A percentile compares a stretch with the other conserved stretches of the same genome.
These are phyloP conservation scores for Ostrea edulis DNA, from an alignment of 1,140 invertebrate species.

Conservation along the genomic window DNA sequence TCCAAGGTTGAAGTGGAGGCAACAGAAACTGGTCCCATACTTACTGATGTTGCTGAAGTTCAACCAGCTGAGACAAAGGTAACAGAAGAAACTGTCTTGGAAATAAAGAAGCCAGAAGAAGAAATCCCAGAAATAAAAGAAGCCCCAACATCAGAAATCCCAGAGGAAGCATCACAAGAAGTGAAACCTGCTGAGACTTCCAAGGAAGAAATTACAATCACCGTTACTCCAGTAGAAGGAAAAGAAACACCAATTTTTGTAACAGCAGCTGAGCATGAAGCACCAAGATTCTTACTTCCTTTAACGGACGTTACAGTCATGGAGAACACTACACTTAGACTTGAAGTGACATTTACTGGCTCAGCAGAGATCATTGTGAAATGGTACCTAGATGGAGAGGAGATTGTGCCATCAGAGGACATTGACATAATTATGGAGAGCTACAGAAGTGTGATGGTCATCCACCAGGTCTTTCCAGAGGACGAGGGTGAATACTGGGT, in stretches of 20 bases:
- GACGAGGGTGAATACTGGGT: conserved; percentile 78
- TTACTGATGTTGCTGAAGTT: conserved; percentile 50
- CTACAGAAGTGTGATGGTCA: conserved; percentile 68
- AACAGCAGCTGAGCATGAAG: conserved; percentile 61
- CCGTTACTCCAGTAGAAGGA: conserved; percentile 55
- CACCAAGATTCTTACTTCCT: conserved; percentile 72
- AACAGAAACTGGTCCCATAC: conserved; percentile 35
- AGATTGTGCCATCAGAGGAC: conserved; percentile 70
- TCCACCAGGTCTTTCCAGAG: conserved; percentile 74
- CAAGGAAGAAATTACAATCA: conserved; percentile 59
- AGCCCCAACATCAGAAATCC: not conserved
- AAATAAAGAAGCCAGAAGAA: conserved; percentile 52
- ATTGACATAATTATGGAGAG: conserved; percentile 72
- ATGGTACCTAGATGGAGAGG: conserved; percentile 76
- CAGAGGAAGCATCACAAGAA: conserved; percentile 38
- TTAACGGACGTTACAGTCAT: conserved; percentile 74
- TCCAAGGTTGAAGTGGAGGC: conserved; percentile 58
- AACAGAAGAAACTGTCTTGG: conserved; percentile 52
- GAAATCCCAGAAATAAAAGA: conserved; percentile 52
- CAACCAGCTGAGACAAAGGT: conserved; percentile 57
- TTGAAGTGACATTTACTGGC: conserved; percentile 73
- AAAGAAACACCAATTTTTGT: conserved; percentile 41
- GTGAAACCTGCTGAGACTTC: conserved; percentile 59
- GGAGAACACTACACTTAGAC: conserved; percentile 67
- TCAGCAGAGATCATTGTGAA: conserved; percentile 70